Evolutionary conservation across 1,140 invertebrate species (phyloP).

Genomic region (Pogonognathellus flavescens): DNA sequence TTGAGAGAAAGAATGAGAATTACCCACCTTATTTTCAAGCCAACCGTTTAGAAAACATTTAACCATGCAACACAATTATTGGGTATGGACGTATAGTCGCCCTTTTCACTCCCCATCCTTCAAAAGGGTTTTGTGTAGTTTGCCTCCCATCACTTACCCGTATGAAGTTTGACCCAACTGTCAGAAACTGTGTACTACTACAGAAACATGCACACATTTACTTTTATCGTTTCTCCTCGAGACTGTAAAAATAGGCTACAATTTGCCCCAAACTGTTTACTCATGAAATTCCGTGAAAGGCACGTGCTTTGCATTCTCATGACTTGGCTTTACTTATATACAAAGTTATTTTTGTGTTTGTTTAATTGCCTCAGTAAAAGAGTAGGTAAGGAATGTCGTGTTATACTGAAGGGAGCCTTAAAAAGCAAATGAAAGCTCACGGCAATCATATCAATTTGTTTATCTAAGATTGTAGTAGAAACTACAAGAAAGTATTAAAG

Average conservation of each 20-base stretch:
- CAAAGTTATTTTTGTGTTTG: too few species aligned
- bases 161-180: conserved; percentile 23
- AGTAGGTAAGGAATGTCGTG: too few species aligned
- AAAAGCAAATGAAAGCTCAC: too few species aligned
- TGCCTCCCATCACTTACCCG: conserved; percentile 28
- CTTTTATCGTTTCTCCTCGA: conserved; percentile 15
- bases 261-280: conserved; percentile 24
- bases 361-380: too few species aligned
- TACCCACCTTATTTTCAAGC: conserved; percentile 14
- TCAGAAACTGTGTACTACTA: conserved; percentile 1
- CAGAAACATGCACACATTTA: conserved; percentile 11
- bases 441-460: too few species aligned
- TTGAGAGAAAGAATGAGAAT: neutral
- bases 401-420: too few species aligned
- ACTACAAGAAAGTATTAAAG: too few species aligned
- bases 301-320: conserved; percentile 35
- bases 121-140: conserved; percentile 20
- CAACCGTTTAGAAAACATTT: neutral
- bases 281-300: conserved; percentile 33
- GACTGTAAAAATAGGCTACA: conserved; percentile 18
- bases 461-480: too few species aligned
- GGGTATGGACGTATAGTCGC: conserved; percentile 1
- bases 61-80: conserved; percentile 42
- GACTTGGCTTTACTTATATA: neutral
- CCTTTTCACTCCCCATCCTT: conserved; percentile 42